Evolutionary conservation across 2,888 invertebrate genomes (phyloP).

Genomic region (Volucella bombylans): DNA sequence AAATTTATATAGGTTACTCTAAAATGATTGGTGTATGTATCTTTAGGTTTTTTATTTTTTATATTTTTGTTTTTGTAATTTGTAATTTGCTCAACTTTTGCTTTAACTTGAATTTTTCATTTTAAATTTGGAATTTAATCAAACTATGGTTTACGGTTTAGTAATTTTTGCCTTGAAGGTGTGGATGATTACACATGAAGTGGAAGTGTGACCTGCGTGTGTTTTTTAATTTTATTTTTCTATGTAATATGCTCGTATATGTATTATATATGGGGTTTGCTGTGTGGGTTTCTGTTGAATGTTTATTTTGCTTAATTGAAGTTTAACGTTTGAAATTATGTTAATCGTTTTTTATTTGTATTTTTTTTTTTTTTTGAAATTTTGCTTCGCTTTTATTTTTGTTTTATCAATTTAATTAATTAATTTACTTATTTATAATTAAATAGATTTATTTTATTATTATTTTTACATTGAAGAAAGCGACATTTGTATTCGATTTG

Average conservation of each 20-base stretch:
- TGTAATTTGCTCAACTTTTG: slow-evolving; percentile 54
- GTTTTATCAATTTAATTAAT: slow-evolving; percentile 73
- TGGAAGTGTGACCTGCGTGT: slow-evolving; percentile 11
- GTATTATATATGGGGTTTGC: slow-evolving; percentile 52
- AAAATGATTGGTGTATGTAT: slow-evolving; percentile 76
- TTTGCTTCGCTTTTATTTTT: slow-evolving; percentile 48
- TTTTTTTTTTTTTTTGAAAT: slow-evolving; percentile 41
- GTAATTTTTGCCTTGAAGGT: slow-evolving; percentile 42
- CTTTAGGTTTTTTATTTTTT: slow-evolving; percentile 72
- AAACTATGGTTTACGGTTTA: slow-evolving; percentile 35
- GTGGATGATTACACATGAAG: slow-evolving; percentile 37
- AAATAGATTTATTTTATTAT: slow-evolving; percentile 75
- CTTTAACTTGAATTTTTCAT: slow-evolving; percentile 51
- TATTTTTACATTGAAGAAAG: slow-evolving; percentile 76
- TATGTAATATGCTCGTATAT: slow-evolving; percentile 49
- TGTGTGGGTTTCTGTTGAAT: slow-evolving; percentile 46
- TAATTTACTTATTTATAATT: slow-evolving; percentile 75
- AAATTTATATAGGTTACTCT: slow-evolving; percentile 75
- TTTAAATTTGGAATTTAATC: slow-evolving; percentile 53
- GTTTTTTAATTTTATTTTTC: slow-evolving; percentile 50
- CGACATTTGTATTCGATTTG: slow-evolving; percentile 75
- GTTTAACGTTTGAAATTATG: slow-evolving; percentile 67
- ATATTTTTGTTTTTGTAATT: slow-evolving; percentile 53
- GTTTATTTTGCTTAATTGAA: slow-evolving; percentile 69
- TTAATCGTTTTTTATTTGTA: slow-evolving; percentile 34